Evolutionary conservation across 2,113 vertebrate genomes (phyloP), one percentile per base, ranked within the genome.

Genomic region (Tauraco erythrolophus): DNA sequence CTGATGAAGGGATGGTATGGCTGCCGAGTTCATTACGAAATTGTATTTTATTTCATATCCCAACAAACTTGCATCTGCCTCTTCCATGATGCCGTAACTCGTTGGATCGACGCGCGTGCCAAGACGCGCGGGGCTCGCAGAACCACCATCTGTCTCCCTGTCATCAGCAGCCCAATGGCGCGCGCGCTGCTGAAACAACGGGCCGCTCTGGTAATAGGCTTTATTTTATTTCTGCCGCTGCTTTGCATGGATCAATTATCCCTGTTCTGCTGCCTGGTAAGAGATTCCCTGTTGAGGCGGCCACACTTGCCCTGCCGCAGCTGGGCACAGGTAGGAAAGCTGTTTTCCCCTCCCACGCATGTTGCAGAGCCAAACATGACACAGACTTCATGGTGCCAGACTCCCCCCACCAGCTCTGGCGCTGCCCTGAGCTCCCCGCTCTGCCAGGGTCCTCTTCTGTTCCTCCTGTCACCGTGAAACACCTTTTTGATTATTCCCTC

Each of bases 41-140:
- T 11, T 92, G 57, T 72, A 87, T 94, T 97, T 97, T 94, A 89
- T 86, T 97, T 97, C 97, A 95, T 96, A 96, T 90, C 68, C 84
- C 95, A 97, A 92, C 88, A 96, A 96, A 96, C 92, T 95, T 97
- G 95, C 92, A 98, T 95, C 95, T 98, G 96, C 94, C 96, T 96
- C 94, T 97, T 93, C 79, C 91, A 94, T 48, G 94, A 96, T 92
- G 97, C 88, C 94, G 89, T 96, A 95, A 97, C 85, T 97, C 97
- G 96, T 95, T 95, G 95, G 93, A 96, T 89, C 56, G 84, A 91
- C 83, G 76, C 22, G 70, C 60, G 82, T 95, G 94, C 95, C 96
- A 97, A 84, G 94, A 94, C 86, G 86, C 50, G 90, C 88, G 64
- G 78, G 83, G 72, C 93, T 97, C 95, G 4, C 81, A 97, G 93